phyloP scores from a whole-genome alignment of 2,797 vertebrate species.

The Neopelma chrysocephalum region DNA sequence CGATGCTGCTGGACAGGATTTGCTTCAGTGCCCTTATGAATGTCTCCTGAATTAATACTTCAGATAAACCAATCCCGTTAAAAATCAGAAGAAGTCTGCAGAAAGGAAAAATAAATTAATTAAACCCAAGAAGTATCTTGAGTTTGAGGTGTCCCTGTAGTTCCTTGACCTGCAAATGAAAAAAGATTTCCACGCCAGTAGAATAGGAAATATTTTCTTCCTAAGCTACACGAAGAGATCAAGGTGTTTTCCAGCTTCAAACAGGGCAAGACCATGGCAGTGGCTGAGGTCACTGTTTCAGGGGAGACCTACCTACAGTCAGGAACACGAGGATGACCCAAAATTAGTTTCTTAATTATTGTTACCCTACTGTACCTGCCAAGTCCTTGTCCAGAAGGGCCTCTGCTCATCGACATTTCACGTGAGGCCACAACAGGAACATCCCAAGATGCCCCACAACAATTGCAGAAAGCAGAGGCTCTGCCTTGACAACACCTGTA shows the following conservation, averaged over 20 bases:
- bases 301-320: not conserved
- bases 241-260: not conserved
- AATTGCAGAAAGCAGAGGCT: not conserved
- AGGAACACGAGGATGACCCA: rapidly evolving
- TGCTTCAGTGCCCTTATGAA: rapidly evolving
- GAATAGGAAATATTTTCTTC: not conserved
- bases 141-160: not conserved
- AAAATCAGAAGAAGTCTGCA: not conserved
- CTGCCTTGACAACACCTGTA: not conserved
- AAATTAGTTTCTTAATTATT: not conserved
- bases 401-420: not conserved
- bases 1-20: rapidly evolving
- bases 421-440: rapidly evolving
- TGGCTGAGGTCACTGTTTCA: not conserved
- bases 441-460: not conserved
- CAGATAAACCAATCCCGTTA: not conserved
- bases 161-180: not conserved
- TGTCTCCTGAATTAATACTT: not conserved
- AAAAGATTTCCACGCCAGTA: rapidly evolving
- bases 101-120: not conserved
- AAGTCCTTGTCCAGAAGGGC: not conserved
- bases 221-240: not conserved
- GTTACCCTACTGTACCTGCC: not conserved
- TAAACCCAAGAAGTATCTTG: not conserved
- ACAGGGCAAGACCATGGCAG: not conserved